A percentile compares a stretch with the other conserved stretches of the same genome.
These are phyloP conservation scores for Dendroctonus ponderosae DNA, from an alignment of 1,140 invertebrate genomes.

Conservation along the genomic window DNA sequence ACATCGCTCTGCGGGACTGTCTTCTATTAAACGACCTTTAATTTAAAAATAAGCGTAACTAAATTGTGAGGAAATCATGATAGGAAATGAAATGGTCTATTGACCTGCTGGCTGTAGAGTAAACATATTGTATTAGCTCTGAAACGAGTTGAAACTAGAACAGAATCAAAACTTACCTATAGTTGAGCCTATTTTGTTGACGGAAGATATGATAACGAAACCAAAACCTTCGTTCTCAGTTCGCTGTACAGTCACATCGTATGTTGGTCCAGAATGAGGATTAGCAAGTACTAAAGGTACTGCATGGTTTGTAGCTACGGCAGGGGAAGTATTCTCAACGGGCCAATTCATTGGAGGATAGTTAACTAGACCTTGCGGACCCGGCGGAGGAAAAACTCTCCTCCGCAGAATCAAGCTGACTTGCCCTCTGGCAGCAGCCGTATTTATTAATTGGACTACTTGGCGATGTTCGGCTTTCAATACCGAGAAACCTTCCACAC, in stretches of 20 bases:
- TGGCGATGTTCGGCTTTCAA: conserved; percentile 84
- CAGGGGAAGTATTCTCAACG: conserved; percentile 35
- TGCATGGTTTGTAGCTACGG: conserved; percentile 22
- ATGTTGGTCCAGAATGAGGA: conserved; percentile 62
- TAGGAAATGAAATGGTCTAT: not conserved
- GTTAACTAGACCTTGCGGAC: conserved; percentile 26
- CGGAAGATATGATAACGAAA: conserved; percentile 97
- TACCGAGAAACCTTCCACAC: conserved; percentile 79
- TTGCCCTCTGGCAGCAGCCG: conserved; percentile 73
- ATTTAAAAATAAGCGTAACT: too few relatives aligned
- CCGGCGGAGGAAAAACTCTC: conserved; percentile 51
- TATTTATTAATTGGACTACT: conserved; percentile 87
- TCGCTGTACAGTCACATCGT: conserved; percentile 85
- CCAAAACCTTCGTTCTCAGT: conserved; percentile 96
- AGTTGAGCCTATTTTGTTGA: conserved; percentile 88
- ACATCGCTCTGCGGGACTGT: conserved; percentile 92
- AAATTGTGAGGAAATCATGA: too few relatives aligned
- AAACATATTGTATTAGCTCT: not conserved
- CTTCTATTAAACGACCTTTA: conserved; percentile 86
- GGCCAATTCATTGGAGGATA: conserved; percentile 34
- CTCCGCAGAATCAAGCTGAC: conserved; percentile 72
- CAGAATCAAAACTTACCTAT: conserved; percentile 68
- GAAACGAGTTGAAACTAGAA: not conserved
- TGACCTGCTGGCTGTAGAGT: not conserved
- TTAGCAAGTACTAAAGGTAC: conserved; percentile 32